phyloP scores from a whole-genome alignment of 2,888 invertebrate genomes.

The Daptonema setosum region DNA sequence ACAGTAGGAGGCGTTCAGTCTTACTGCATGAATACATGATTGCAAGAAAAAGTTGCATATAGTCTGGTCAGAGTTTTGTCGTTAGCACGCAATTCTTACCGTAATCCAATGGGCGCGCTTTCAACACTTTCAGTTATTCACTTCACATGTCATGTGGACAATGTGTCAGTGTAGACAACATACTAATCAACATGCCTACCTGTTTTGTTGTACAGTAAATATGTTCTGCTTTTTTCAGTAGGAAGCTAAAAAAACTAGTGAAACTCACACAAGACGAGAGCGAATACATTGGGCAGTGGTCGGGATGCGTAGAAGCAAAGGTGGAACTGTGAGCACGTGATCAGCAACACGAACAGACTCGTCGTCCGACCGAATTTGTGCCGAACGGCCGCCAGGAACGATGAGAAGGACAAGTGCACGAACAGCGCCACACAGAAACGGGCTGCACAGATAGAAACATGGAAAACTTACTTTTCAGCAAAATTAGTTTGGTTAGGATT shows the following conservation, averaged over 20 bases:
- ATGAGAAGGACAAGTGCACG: conserved; percentile 51
- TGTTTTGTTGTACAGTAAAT: too few relatives aligned
- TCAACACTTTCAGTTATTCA: too few relatives aligned
- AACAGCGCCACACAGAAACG: conserved; percentile 53
- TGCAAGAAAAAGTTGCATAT: too few relatives aligned
- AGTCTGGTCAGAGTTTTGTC: too few relatives aligned
- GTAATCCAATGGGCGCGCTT: too few relatives aligned
- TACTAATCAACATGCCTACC: too few relatives aligned
- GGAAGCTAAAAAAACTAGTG: not conserved
- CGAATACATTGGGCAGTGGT: conserved; percentile 81
- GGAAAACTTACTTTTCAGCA: not conserved
- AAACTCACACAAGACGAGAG: conserved; percentile 58
- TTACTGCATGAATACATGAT: too few relatives aligned
- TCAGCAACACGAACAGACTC: conserved; percentile 31
- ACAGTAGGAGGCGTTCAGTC: not conserved
- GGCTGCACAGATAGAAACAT: conserved; percentile 38
- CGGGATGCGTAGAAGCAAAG: conserved; percentile 88
- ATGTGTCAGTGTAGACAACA: too few relatives aligned
- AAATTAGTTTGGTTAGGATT: too few relatives aligned
- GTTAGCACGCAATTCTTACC: too few relatives aligned
- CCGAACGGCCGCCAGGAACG: conserved; percentile 49
- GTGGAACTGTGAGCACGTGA: conserved; percentile 83
- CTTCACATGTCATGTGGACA: too few relatives aligned
- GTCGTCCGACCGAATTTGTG: conserved; percentile 55
- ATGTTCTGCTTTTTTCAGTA: too few relatives aligned